Evolutionary conservation across 2,113 vertebrate genomes (phyloP).

Genomic region (Seriola rivoliana): DNA sequence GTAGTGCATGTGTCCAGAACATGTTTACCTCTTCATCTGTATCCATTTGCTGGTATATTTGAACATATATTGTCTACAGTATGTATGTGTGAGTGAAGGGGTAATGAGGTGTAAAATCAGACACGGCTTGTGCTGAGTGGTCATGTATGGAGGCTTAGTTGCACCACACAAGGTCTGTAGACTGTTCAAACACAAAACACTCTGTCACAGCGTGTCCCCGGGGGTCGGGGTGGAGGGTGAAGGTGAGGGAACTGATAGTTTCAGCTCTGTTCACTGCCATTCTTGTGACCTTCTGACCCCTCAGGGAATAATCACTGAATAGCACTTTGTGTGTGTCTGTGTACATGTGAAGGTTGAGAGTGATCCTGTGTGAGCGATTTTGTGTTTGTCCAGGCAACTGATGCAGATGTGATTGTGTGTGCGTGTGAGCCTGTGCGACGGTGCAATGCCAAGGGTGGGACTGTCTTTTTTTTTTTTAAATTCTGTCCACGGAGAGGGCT

Average conservation of each 20-base stretch:
- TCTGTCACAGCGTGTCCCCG: constrained; percentile 13
- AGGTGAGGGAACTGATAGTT: constrained; percentile 28
- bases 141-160: constrained; percentile 49
- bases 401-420: neutral
- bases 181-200: constrained; percentile 38
- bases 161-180: constrained; percentile 39
- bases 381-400: constrained; percentile 20
- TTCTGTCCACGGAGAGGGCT: constrained; percentile 59
- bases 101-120: constrained; percentile 62
- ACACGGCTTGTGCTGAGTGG: constrained; percentile 42
- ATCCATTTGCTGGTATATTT: constrained; percentile 21
- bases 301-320: constrained; percentile 32
- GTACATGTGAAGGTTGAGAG: neutral
- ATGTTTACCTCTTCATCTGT: constrained; percentile 29
- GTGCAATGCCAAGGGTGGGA: constrained; percentile 48
- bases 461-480: constrained; percentile 40
- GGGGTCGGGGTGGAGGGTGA: neutral
- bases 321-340: constrained; percentile 24
- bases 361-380: neutral
- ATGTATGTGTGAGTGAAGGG: constrained; percentile 17
- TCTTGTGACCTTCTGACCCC: constrained; percentile 18
- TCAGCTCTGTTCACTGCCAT: constrained; percentile 20
- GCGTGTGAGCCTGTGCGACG: neutral
- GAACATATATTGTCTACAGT: constrained; percentile 14
- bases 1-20: neutral